phyloP scores from a whole-genome alignment of 2,113 vertebrate genomes.

The Rhombomys opimus region DNA sequence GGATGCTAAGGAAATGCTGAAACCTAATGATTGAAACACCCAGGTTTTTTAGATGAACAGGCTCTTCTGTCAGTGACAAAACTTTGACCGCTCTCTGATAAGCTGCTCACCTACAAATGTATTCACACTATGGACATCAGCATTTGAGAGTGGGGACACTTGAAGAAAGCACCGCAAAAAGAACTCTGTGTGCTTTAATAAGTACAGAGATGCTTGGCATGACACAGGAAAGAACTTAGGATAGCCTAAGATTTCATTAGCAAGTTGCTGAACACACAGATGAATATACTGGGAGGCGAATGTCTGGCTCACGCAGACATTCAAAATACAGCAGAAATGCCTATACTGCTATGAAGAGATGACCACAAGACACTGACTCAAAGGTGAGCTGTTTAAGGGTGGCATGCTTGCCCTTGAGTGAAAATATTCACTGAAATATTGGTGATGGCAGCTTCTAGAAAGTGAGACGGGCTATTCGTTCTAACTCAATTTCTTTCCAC shows the following conservation, averaged over 20 bases:
- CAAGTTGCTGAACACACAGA: background rate
- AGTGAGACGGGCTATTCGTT: background rate
- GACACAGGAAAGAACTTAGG: background rate
- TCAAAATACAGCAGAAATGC: background rate
- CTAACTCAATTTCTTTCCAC: background rate
- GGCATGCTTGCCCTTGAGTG: background rate
- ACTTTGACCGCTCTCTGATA: background rate
- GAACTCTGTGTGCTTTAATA: background rate
- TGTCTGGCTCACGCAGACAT: background rate
- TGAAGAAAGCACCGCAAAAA: background rate
- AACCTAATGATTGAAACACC: background rate
- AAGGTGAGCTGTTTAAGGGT: background rate
- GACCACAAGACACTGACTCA: background rate
- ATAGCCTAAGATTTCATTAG: background rate
- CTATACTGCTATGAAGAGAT: background rate
- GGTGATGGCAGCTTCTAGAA: background rate
- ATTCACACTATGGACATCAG: background rate
- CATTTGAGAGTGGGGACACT: background rate
- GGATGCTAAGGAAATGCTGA: background rate
- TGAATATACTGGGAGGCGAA: background rate
- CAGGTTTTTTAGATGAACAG: background rate
- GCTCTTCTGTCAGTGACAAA: background rate
- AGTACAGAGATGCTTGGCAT: background rate
- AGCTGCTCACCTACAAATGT: background rate
- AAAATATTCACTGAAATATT: constrained; percentile 28